phyloP scores from a whole-genome alignment of 2,888 invertebrate genomes.

The Chromoteleia sp. region DNA sequence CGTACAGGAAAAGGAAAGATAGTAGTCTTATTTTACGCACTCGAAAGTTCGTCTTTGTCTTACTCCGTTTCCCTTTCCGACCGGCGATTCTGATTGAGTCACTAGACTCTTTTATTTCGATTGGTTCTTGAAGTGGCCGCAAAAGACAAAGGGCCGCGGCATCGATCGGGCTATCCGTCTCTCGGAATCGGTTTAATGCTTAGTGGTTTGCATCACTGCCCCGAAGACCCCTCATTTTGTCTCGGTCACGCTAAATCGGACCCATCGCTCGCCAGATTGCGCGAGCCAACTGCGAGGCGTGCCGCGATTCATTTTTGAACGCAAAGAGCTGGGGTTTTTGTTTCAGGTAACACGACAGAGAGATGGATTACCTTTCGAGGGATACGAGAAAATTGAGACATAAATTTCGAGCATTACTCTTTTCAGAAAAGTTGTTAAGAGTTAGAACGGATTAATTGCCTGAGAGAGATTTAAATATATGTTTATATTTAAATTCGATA shows the following conservation, averaged over 20 bases:
- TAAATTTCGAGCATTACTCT: constrained; percentile 30
- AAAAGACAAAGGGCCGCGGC: constrained; percentile 76
- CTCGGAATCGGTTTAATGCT: constrained; percentile 80
- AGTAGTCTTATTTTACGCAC: constrained; percentile 28
- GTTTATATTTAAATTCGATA: no score
- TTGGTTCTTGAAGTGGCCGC: constrained; percentile 75
- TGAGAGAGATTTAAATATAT: not conserved
- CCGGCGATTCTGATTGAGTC: constrained; percentile 77
- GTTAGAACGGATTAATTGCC: not conserved
- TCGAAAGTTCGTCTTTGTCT: constrained; percentile 50
- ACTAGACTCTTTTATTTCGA: constrained; percentile 80
- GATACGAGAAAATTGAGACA: constrained; percentile 55
- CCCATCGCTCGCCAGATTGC: constrained; percentile 63
- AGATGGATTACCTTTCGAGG: constrained; percentile 26
- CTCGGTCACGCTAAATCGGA: constrained; percentile 67
- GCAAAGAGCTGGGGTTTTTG: constrained; percentile 35
- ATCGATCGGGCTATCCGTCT: constrained; percentile 74
- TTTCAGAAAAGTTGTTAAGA: constrained; percentile 18
- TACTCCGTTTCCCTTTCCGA: constrained; percentile 35
- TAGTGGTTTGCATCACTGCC: constrained; percentile 52
- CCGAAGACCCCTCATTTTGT: constrained; percentile 72
- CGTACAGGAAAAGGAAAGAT: constrained; percentile 62
- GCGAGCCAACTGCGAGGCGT: constrained; percentile 58
- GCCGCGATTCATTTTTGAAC: constrained; percentile 47
- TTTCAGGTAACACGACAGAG: constrained; percentile 32